Evolutionary conservation across 1,140 invertebrate genomes (phyloP), one percentile per base, ranked within the genome.

Genomic region (Tetragonula clypearis): DNA sequence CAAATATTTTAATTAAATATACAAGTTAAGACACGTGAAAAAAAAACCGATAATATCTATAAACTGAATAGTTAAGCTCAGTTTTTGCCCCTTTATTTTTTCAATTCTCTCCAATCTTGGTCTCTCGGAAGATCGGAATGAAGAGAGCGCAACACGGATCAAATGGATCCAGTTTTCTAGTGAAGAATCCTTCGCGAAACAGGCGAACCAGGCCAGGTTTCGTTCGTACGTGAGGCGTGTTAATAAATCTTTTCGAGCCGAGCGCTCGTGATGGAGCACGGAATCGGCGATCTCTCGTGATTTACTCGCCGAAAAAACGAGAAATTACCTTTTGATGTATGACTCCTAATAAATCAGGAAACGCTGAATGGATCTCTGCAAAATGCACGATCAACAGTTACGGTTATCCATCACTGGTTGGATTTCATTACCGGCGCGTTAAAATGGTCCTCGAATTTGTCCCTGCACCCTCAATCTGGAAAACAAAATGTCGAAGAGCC

Each of bases 211-310:
- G 66, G 41, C 21, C 26, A 8, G 66, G 41, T 49, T 49, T 49
- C 30, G 23, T 56, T 41, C 53, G 60, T 53, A 74, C 26, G 23
- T 14, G 74, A 78, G 21, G 62, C 19, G n/a, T 9, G 74, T 19
- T 77, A 60, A 84, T 84, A 84, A 76, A 84, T 83, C 82, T 77
- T 83, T 35, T 26, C 12, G 55, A 12, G 73, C 35, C 35, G 35
- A 35, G 35, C 35, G 3, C 53, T 41, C 53, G 30, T 68, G 80
- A 75, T 49, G 80, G 71, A 82, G 66, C 58, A 56, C 35, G 71
- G 41, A 62, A 53, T 35, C 55, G n/a, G 9, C 60, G 21, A 82
- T 35, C 35, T 35, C 35, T 35, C 35, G 35, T 35, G 35, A 35
- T 82, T 82, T 60, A 26, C 53, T 41, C 30, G 6, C 53, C 41